Conservation (phyloP, 2,797 vertebrate species). For the Odontamblyopus lacepedii region DNA sequence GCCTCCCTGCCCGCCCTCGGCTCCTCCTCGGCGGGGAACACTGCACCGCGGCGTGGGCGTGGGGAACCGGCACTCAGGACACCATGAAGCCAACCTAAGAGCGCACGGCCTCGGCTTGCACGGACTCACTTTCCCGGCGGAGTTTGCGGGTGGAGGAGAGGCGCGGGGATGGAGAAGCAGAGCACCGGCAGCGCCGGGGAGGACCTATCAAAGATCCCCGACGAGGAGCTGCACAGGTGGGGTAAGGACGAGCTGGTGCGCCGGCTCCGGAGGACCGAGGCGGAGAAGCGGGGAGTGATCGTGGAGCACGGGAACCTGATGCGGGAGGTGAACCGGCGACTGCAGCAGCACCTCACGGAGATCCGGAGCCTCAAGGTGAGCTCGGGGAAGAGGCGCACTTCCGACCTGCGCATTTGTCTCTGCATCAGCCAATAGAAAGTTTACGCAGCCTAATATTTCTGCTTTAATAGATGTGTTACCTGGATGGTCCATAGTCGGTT, state of each 20-base stretch:
- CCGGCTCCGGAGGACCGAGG: slow-evolving; percentile 88
- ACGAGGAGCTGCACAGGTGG: slow-evolving; percentile 92
- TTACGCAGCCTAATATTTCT: not conserved
- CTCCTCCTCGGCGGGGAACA: slow-evolving; percentile 6
- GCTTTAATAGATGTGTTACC: too few relatives aligned
- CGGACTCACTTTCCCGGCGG: not conserved
- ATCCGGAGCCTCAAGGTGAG: slow-evolving; percentile 95
- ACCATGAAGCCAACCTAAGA: not conserved
- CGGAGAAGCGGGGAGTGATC: slow-evolving; percentile 94
- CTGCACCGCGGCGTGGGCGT: not conserved
- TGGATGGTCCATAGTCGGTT: too few relatives aligned
- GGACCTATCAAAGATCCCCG: slow-evolving; percentile 89
- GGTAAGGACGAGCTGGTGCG: slow-evolving; percentile 92
- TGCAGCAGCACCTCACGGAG: slow-evolving; percentile 95
- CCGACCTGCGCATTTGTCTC: not conserved
- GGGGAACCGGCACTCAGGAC: not conserved
- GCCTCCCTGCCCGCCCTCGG: not conserved
- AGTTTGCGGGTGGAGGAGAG: not conserved
- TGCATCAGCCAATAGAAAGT: not conserved
- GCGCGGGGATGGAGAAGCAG: slow-evolving; percentile 2
- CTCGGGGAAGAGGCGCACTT: not conserved
- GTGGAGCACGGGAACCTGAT: slow-evolving; percentile 96
- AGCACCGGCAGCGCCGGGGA: slow-evolving; percentile 59
- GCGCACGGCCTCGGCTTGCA: not conserved
- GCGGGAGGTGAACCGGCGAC: slow-evolving; percentile 94